Conservation (phyloP, 64 coral and sea anemone species). For the Acropora yongei region DNA sequence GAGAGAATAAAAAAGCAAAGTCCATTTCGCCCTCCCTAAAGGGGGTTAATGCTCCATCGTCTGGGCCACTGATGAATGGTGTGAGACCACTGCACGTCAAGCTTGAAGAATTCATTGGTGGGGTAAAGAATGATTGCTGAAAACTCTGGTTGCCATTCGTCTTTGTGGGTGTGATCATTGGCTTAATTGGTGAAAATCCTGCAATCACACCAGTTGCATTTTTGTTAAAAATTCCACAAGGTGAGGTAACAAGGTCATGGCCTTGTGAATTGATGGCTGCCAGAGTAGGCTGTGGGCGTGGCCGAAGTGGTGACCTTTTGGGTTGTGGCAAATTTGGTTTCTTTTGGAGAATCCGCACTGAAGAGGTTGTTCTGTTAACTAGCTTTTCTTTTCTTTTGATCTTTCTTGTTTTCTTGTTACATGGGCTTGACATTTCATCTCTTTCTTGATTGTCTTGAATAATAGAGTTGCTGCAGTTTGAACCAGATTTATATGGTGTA, state of each 20-base stretch:
- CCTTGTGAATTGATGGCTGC: slow-evolving; percentile 63
- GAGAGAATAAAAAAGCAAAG: slow-evolving; percentile 54
- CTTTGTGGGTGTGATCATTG: slow-evolving; percentile 56
- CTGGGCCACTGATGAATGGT: slow-evolving; percentile 57
- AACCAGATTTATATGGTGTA: neutral
- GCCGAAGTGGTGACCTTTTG: slow-evolving; percentile 37
- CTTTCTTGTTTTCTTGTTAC: slow-evolving; percentile 19
- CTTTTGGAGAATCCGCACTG: neutral
- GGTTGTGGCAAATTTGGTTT: slow-evolving; percentile 7
- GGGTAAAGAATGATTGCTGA: slow-evolving; percentile 50
- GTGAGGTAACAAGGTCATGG: slow-evolving; percentile 29
- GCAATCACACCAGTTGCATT: neutral
- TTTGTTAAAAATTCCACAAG: neutral
- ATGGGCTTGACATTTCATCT: neutral
- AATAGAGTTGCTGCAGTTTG: neutral
- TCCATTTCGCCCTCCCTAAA: slow-evolving; percentile 75
- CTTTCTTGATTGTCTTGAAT: neutral
- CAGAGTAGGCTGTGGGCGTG: slow-evolving; percentile 38
- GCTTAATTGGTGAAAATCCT: slow-evolving; percentile 49
- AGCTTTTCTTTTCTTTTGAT: slow-evolving; percentile 1
- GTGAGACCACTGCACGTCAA: slow-evolving; percentile 59
- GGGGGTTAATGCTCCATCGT: slow-evolving; percentile 86
- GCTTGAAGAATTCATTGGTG: slow-evolving; percentile 53
- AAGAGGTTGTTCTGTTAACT: neutral
- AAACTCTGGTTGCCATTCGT: slow-evolving; percentile 14